Evolutionary conservation across 2,888 invertebrate species (phyloP), one percentile per base, ranked within the genome.

Genomic region (Ophion ventricosus): DNA sequence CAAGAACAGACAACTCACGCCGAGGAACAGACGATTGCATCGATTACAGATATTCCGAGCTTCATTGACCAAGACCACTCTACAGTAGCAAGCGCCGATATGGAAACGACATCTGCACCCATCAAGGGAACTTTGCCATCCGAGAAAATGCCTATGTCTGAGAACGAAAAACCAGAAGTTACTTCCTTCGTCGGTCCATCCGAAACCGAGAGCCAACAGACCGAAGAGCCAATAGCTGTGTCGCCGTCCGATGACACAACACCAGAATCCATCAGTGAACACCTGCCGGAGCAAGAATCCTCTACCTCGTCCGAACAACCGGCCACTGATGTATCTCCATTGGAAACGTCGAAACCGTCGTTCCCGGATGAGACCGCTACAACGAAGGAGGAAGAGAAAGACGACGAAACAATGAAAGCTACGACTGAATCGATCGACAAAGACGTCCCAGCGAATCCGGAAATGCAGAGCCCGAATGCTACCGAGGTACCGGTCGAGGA

Each of bases 201-300:
- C 23, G 64, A 66, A 14, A 61, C 54, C 14, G 67, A 74, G 20
- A 66, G 40, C 56, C 74, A 83, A 61, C 56, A 49, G 23, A 80
- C 75, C 10, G 80, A 85, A 25, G 82, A 73, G 59, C 73, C 76
- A 35, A 70, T 80, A 69, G 43, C 77, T 2, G 57, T 81, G 7
- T 63, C 85, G 66, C 75, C 85, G 14, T 49, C 80, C n/a, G 56
- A 72, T 11, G 86, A 76, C 74, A 72, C 84, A 17, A 86, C 87
- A 54, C 79, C 83, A 35, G 82, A 81, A 83, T 77, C 82, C 54
- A 40, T 85, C 49, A 88, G 88, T 57, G 83, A 87, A 72, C 87
- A 88, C n/a, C 80, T 86, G 49, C 8, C 29, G 11, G 85, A 82
- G 85, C 20, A 82, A 63, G 56, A 63, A 67, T 75, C 66, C 56